Conservation (phyloP, 2,888 invertebrate genomes). For the Aspidapion aeneum region DNA sequence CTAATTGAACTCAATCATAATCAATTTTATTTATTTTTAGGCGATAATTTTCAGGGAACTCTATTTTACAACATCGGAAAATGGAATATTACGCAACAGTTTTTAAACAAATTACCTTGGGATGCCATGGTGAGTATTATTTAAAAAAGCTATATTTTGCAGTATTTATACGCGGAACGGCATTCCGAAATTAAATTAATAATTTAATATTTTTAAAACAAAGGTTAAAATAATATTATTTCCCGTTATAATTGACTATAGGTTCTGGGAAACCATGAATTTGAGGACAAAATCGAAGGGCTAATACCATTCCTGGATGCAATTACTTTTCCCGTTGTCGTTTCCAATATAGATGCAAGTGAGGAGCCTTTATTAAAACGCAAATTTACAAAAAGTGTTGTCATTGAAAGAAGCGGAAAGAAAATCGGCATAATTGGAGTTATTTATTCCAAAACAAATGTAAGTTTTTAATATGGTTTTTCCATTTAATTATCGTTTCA, state of each 20-base stretch:
- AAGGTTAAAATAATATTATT: too few relatives aligned
- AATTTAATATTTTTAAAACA: too few relatives aligned
- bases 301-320: constrained; percentile 66
- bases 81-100: constrained; percentile 68
- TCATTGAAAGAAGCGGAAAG: constrained; percentile 59
- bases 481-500: too few relatives aligned
- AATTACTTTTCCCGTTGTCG: constrained; percentile 64
- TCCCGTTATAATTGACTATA: constrained; percentile 40
- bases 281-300: constrained; percentile 72
- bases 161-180: too few relatives aligned
- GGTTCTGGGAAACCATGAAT: constrained; percentile 86
- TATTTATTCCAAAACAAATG: constrained; percentile 63
- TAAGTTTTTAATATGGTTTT: too few relatives aligned
- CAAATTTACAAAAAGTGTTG: constrained; percentile 59
- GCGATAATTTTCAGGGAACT: constrained; percentile 81
- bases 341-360: constrained; percentile 70
- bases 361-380: constrained; percentile 63
- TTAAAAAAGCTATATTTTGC: neutral
- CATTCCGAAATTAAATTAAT: too few relatives aligned
- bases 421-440: constrained; percentile 80
- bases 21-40: constrained; percentile 69
- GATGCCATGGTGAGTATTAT: constrained; percentile 65
- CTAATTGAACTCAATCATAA: neutral
- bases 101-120: constrained; percentile 70
- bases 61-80: constrained; percentile 71